Conservation (phyloP, 2,113 vertebrate species). For the Gymnarchus niloticus region DNA sequence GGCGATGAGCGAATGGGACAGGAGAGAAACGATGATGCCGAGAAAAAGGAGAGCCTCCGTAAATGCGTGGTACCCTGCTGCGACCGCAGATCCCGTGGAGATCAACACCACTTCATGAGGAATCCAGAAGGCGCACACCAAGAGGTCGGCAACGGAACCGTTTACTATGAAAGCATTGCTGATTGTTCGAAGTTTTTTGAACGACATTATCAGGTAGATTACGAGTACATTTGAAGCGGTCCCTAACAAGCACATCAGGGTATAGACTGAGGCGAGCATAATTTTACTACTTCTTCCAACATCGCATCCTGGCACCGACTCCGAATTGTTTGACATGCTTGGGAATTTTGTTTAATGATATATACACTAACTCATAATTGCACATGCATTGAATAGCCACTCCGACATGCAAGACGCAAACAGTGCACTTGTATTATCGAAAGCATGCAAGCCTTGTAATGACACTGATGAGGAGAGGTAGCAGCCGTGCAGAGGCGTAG, state of each 20-base stretch:
- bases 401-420: neutral
- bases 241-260: constrained; percentile 69
- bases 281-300: constrained; percentile 61
- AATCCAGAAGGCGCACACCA: constrained; percentile 82
- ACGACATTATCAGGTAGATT: constrained; percentile 76
- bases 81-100: constrained; percentile 45
- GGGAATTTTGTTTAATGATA: neutral
- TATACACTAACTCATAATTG: neutral
- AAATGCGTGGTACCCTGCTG: constrained; percentile 57
- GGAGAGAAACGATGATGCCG: constrained; percentile 73
- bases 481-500: constrained; percentile 12
- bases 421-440: neutral
- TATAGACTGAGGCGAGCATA: constrained; percentile 67
- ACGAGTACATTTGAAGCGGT: constrained; percentile 76
- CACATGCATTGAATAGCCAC: neutral
- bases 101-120: constrained; percentile 74
- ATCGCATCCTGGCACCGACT: constrained; percentile 61
- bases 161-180: constrained; percentile 84
- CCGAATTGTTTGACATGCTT: constrained; percentile 37
- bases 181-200: constrained; percentile 77
- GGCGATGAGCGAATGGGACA: constrained; percentile 79
- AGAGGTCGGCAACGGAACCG: constrained; percentile 73
- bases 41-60: constrained; percentile 69
- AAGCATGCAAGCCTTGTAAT: constrained; percentile 1
- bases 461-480: neutral